Percentiles rank a stretch among this genome's conserved stretches.
Conservation (phyloP, 2,888 invertebrate genomes). For the Esperia sulphurella region DNA sequence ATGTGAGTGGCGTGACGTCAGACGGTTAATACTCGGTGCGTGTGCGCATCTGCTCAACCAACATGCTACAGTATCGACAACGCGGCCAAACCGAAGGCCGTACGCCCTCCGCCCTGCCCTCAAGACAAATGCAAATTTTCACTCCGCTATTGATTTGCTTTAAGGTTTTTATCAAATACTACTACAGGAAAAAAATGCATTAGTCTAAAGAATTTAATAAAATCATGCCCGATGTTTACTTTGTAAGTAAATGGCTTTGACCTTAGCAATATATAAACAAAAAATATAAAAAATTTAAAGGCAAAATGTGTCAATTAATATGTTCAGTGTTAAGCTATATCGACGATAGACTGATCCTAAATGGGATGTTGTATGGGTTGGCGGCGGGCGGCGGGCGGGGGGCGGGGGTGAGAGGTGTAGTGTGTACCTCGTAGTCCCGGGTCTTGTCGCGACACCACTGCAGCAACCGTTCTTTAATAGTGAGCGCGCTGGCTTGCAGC, state of each 20-base stretch:
- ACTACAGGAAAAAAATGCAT: not conserved
- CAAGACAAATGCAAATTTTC: slow-evolving; percentile 13
- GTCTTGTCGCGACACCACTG: slow-evolving; percentile 99
- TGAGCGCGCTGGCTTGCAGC: slow-evolving; percentile 93
- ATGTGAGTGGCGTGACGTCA: slow-evolving; percentile 41
- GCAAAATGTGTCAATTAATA: too few species aligned
- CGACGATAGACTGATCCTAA: not conserved
- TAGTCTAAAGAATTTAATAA: not conserved
- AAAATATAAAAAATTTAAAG: too few species aligned
- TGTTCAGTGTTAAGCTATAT: not conserved
- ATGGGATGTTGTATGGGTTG: slow-evolving; percentile 10
- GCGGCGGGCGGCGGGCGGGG: slow-evolving; percentile 27
- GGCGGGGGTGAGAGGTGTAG: slow-evolving; percentile 24
- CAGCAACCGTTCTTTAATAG: slow-evolving; percentile 97
- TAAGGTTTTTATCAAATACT: too few species aligned
- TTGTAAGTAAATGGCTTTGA: too few species aligned
- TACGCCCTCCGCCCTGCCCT: slow-evolving; percentile 20
- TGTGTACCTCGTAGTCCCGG: slow-evolving; percentile 95
- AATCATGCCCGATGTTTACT: too few species aligned
- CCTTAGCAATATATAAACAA: too few species aligned
- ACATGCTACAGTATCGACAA: slow-evolving; percentile 39
- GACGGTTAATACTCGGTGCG: slow-evolving; percentile 37
- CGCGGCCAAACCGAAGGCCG: slow-evolving; percentile 35
- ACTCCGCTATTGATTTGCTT: not conserved
- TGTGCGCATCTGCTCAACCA: slow-evolving; percentile 32